A percentile compares a stretch with the other conserved stretches of the same genome.
Evolutionary conservation across 1,140 invertebrate genomes (phyloP).

Genomic region (Nephila pilipes): DNA sequence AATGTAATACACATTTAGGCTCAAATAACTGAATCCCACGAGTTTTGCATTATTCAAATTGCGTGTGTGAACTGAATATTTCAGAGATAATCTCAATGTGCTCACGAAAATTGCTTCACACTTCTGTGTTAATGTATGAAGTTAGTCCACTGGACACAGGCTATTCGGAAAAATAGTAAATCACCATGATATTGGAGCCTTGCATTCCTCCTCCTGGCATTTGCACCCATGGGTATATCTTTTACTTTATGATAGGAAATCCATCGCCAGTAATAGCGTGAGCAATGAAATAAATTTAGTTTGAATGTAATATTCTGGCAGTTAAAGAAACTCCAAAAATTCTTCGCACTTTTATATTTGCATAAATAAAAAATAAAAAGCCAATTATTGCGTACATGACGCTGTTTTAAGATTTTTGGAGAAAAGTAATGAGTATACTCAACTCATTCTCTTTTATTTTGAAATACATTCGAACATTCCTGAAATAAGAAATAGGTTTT

Average conservation of each 20-base stretch:
- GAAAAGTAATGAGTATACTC: too few species aligned
- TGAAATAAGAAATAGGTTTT: too few species aligned
- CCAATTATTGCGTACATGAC: too few species aligned
- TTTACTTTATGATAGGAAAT: neutral
- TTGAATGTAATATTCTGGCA: too few species aligned
- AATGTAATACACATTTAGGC: neutral
- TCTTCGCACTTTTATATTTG: too few species aligned
- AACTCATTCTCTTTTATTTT: too few species aligned
- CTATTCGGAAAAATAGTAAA: neutral
- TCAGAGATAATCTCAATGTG: neutral
- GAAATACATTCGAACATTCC: too few species aligned
- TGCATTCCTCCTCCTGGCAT: too few species aligned
- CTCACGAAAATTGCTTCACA: neutral
- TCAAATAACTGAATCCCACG: neutral
- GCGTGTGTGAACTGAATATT: neutral
- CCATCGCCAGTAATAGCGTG: neutral
- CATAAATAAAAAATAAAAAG: too few species aligned
- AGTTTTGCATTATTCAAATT: neutral
- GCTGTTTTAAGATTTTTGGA: too few species aligned
- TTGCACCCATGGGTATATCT: neutral
- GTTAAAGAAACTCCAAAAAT: too few species aligned
- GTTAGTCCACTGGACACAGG: neutral
- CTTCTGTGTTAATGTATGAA: neutral
- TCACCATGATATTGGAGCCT: neutral
- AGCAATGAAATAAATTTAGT: neutral